Percentiles rank a stretch among this genome's conserved stretches.
These are phyloP conservation scores for Blera fallax DNA, from an alignment of 2,888 invertebrate genomes.

Conservation along the genomic window DNA sequence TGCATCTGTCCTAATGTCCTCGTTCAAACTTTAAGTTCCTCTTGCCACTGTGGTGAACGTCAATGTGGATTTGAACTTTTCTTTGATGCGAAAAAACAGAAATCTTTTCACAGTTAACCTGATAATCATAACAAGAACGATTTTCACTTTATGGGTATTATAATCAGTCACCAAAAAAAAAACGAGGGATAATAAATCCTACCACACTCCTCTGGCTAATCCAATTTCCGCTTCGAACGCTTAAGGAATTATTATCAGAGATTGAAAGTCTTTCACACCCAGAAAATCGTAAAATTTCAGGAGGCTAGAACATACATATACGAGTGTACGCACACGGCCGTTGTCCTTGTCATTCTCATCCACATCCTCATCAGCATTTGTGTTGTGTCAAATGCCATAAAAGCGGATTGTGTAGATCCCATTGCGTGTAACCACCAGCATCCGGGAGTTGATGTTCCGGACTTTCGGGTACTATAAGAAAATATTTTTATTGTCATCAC, in stretches of 20 bases:
- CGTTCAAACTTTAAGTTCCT: not conserved
- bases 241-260: constrained; percentile 60
- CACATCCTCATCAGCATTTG: constrained; percentile 65
- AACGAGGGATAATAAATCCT: constrained; percentile 30
- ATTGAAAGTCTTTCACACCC: constrained; percentile 48
- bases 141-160: constrained; percentile 28
- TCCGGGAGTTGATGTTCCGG: constrained; percentile 70
- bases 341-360: constrained; percentile 41
- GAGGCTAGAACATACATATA: not conserved
- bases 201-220: not conserved
- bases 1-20: constrained; percentile 33
- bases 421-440: constrained; percentile 70
- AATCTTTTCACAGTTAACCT: not conserved
- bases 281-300: constrained; percentile 55
- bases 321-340: not conserved
- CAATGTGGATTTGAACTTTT: constrained; percentile 1
- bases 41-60: not conserved
- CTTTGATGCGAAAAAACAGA: not conserved
- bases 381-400: constrained; percentile 72
- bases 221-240: constrained; percentile 57
- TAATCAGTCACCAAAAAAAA: constrained; percentile 33
- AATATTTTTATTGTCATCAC: constrained; percentile 64
- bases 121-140: constrained; percentile 23
- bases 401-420: constrained; percentile 69
- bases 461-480: constrained; percentile 65